phyloP scores from a whole-genome alignment of 2,797 vertebrate genomes.

The Lerista edwardsae region DNA sequence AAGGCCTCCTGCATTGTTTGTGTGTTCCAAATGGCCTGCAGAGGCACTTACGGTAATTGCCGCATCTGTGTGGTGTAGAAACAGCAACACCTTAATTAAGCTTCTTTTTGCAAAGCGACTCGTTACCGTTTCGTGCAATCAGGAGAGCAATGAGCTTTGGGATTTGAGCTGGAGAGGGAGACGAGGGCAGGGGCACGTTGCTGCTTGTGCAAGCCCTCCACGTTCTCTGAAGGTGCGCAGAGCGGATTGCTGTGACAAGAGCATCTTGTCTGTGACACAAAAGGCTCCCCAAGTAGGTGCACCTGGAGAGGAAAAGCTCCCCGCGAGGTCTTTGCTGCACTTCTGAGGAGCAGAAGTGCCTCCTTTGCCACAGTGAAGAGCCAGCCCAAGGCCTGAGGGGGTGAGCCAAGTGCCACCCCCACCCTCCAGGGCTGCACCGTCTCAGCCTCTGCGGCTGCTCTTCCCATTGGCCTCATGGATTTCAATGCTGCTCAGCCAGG shows the following conservation, averaged over 20 bases:
- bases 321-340: background rate
- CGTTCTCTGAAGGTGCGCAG: background rate
- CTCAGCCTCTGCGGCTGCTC: too few relatives aligned
- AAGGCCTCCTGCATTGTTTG: constrained; percentile 37
- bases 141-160: background rate
- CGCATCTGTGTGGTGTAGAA: background rate
- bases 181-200: too few relatives aligned
- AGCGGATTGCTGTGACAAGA: too few relatives aligned
- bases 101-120: constrained; percentile 8
- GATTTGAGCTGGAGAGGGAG: background rate
- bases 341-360: too few relatives aligned
- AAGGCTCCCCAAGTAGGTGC: background rate
- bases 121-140: background rate
- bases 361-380: too few relatives aligned
- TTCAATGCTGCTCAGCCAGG: too few relatives aligned
- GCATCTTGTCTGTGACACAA: background rate
- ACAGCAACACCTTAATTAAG: constrained; percentile 38
- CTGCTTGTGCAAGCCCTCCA: background rate
- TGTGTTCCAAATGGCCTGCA: constrained; percentile 29
- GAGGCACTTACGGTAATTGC: constrained; percentile 30
- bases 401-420: too few relatives aligned
- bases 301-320: background rate
- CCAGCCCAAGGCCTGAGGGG: too few relatives aligned
- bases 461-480: too few relatives aligned
- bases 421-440: too few relatives aligned